Conservation (phyloP, 1,140 invertebrate genomes). For the Sitobion miscanthi region DNA sequence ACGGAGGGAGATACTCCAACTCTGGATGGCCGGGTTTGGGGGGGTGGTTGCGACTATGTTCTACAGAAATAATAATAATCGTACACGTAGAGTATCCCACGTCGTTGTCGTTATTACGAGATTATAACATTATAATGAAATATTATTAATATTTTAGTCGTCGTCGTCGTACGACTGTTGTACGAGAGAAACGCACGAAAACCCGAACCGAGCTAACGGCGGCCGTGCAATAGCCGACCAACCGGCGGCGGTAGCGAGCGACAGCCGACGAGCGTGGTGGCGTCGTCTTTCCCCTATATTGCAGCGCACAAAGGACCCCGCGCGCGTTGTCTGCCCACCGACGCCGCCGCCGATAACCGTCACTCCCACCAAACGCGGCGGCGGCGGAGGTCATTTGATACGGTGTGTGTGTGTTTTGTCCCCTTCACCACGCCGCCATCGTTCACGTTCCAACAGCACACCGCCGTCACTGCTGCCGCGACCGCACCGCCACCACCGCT, state of each 20-base stretch:
- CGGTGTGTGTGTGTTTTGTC: not conserved
- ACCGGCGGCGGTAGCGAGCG: conserved; percentile 23
- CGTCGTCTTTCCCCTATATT: conserved; percentile 54
- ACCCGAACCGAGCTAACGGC: not conserved
- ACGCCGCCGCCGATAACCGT: not conserved
- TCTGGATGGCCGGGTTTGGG: not conserved
- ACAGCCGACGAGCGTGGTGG: conserved; percentile 45
- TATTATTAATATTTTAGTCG: not conserved
- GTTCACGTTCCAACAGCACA: not conserved
- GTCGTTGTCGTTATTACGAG: not conserved
- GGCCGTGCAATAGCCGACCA: conserved; percentile 35
- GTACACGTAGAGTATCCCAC: not conserved
- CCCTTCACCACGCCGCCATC: not conserved
- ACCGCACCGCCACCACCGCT: not conserved
- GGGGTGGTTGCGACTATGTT: not conserved
- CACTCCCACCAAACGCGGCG: conserved; percentile 2
- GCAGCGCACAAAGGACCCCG: conserved; percentile 51
- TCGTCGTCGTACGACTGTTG: not conserved
- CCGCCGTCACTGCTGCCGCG: not conserved
- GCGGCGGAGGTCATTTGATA: conserved; percentile 56
- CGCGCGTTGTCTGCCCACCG: not conserved
- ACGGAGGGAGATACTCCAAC: not conserved
- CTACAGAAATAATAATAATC: not conserved
- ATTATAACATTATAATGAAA: not conserved
- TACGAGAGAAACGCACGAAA: not conserved